A percentile compares a stretch with the other conserved stretches of the same genome.
Conservation (phyloP, 2,113 vertebrate species). For the Heterocephalus glaber region DNA sequence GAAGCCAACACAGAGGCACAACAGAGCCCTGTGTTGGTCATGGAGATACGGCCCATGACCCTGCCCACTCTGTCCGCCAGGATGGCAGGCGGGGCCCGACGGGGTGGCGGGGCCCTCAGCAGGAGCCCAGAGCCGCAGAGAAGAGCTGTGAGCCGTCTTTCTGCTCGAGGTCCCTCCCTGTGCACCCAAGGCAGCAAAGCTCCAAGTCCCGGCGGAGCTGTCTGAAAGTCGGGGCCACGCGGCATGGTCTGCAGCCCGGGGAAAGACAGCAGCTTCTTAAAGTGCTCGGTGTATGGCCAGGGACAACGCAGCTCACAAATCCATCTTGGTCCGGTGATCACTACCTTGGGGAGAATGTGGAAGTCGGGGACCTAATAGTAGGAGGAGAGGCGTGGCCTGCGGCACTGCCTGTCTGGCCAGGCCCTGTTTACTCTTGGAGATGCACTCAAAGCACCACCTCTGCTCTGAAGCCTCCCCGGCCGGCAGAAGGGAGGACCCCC, state of each 20-base stretch:
- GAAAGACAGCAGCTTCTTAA: not conserved
- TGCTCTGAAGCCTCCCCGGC: not conserved
- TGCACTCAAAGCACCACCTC: not conserved
- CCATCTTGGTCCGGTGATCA: not conserved
- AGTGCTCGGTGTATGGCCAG: not conserved
- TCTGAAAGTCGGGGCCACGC: fast-evolving
- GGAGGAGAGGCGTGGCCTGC: not conserved
- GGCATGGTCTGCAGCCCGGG: not conserved
- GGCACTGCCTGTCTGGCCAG: not conserved
- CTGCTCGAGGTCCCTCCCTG: not conserved
- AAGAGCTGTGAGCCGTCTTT: not conserved
- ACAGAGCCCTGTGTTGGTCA: not conserved
- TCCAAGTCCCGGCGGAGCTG: no score
- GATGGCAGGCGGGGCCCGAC: not conserved
- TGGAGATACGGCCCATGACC: not conserved
- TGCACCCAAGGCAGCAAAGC: not conserved
- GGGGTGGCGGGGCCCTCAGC: no score
- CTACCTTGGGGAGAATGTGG: not conserved
- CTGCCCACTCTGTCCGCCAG: not conserved
- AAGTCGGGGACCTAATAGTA: not conserved
- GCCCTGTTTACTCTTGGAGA: not conserved
- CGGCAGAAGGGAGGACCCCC: not conserved
- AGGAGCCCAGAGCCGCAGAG: not conserved
- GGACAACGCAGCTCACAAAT: not conserved
- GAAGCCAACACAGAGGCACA: constrained; percentile 8